A percentile compares a stretch with the other conserved stretches of the same genome.
Conservation (phyloP, 2,888 invertebrate genomes). For the Andrena marginata region DNA sequence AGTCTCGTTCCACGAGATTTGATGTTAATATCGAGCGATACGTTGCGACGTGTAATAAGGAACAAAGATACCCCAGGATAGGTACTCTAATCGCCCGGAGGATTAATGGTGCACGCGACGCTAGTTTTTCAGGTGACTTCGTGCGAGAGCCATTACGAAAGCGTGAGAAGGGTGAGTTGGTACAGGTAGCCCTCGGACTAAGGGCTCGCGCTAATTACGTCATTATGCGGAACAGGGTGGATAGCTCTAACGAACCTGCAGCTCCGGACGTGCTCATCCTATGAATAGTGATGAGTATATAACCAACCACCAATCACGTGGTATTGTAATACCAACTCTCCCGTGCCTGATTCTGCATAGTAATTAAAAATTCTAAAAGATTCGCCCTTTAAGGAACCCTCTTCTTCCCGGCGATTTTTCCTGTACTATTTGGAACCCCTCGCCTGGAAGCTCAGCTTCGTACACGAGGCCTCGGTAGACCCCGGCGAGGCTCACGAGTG, state of each 20-base stretch:
- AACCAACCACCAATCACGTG: conserved; percentile 75
- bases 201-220: conserved; percentile 81
- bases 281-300: conserved; percentile 83
- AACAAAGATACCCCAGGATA: conserved; percentile 63
- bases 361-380: conserved; percentile 71
- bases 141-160: conserved; percentile 74
- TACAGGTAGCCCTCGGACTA: conserved; percentile 66
- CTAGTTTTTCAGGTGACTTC: conserved; percentile 70
- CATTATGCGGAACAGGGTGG: conserved; percentile 79
- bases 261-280: conserved; percentile 72
- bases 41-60: conserved; percentile 43
- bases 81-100: conserved; percentile 61
- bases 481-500: conserved; percentile 18
- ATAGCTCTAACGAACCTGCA: conserved; percentile 78
- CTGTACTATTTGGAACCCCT: background rate
- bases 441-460: background rate
- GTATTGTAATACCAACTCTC: conserved; percentile 62
- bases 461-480: background rate
- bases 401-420: background rate
- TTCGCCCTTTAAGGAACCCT: background rate
- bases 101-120: conserved; percentile 73
- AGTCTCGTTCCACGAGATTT: background rate
- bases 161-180: conserved; percentile 74
- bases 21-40: conserved; percentile 11
- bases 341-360: conserved; percentile 68